Percentiles rank a stretch among this genome's conserved stretches.
These are phyloP conservation scores for Mesoclemmys tuberculata DNA, from an alignment of 2,113 vertebrate genomes.

Conservation along the genomic window DNA sequence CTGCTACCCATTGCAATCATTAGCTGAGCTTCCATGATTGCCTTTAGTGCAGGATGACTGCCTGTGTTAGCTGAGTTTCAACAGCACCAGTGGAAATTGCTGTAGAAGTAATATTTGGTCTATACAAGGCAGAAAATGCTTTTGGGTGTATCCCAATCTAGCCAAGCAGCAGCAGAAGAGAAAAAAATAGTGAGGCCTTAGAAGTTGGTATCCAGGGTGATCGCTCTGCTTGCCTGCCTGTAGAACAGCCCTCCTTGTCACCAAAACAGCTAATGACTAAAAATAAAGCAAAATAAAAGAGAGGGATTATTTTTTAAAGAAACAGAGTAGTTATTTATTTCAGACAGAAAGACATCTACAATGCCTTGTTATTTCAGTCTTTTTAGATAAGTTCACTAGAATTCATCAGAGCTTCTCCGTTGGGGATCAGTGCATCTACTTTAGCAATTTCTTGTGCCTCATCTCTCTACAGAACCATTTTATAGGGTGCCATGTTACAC, in stretches of 20 bases:
- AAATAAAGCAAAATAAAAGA: neutral
- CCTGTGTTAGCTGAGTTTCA: neutral
- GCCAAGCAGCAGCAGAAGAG: neutral
- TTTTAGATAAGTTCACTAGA: neutral
- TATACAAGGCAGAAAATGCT: neutral
- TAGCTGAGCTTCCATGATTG: accelerated
- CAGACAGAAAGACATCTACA: neutral
- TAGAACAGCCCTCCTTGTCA: neutral
- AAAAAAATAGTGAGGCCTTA: no score
- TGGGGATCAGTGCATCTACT: neutral
- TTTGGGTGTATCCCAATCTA: neutral
- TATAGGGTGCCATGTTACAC: neutral
- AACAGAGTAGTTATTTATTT: neutral
- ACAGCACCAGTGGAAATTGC: accelerated
- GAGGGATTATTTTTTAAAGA: neutral
- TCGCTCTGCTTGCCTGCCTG: neutral
- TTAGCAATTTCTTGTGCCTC: neutral
- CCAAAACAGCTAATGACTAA: neutral
- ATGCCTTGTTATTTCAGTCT: neutral
- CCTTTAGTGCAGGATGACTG: neutral
- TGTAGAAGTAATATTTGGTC: accelerated
- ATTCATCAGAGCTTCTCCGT: neutral
- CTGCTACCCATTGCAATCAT: neutral
- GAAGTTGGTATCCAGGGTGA: neutral
- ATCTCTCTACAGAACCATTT: neutral